Conservation (phyloP, 1,140 invertebrate species). For the Schmidtea mediterranea region DNA sequence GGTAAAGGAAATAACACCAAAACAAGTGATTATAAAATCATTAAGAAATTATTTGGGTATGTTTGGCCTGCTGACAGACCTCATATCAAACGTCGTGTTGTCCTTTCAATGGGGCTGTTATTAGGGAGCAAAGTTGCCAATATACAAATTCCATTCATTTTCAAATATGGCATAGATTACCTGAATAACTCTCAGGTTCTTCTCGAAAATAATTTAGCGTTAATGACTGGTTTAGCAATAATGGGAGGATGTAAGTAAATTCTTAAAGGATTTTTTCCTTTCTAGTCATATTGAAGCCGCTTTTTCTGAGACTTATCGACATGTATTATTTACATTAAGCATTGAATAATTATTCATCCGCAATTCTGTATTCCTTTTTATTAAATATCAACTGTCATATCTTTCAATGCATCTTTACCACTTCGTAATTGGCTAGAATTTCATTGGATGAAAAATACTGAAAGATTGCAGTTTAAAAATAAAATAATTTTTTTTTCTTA, state of each 20-base stretch:
- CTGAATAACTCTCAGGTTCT: neutral
- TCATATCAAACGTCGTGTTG: neutral
- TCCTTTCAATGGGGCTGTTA: neutral
- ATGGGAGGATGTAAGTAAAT: conserved; percentile 3
- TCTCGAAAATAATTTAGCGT: neutral
- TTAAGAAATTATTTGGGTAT: neutral
- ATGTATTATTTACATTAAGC: too few species aligned
- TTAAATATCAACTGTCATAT: too few species aligned
- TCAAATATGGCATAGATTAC: conserved; percentile 2
- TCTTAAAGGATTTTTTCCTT: too few species aligned
- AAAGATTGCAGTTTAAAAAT: too few species aligned
- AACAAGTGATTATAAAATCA: neutral
- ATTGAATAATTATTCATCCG: too few species aligned
- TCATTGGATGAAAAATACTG: too few species aligned
- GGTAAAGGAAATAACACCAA: neutral
- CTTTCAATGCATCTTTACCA: too few species aligned
- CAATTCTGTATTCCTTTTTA: too few species aligned
- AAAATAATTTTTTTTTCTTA: too few species aligned
- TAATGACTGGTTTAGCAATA: neutral
- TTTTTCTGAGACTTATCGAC: too few species aligned
- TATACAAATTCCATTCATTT: conserved; percentile 2
- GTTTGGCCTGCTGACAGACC: neutral
- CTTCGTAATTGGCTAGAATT: too few species aligned
- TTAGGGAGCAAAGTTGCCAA: neutral
- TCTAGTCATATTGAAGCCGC: too few species aligned